These are phyloP conservation scores for Geopemphigus sp. DNA, from an alignment of 1,140 invertebrate species.

Conservation along the genomic window DNA sequence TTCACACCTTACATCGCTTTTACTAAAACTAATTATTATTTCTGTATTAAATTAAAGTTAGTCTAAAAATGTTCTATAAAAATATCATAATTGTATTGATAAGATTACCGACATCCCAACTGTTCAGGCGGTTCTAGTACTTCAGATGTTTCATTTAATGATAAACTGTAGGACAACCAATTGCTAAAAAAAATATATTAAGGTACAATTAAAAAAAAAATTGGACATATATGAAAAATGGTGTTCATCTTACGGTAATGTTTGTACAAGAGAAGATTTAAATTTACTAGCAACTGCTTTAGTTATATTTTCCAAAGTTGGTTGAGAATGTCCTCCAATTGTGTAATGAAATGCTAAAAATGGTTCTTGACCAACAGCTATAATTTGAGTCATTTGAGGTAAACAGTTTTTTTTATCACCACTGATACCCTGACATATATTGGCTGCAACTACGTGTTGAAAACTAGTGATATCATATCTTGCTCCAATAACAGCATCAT, in stretches of 20 bases:
- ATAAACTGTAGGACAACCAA: slow-evolving; percentile 31
- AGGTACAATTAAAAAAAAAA: neutral
- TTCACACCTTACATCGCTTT: slow-evolving; percentile 77
- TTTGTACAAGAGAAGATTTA: slow-evolving; percentile 69
- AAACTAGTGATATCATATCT: slow-evolving; percentile 74
- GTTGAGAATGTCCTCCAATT: slow-evolving; percentile 76
- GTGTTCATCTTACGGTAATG: slow-evolving; percentile 68
- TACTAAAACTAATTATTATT: slow-evolving; percentile 65
- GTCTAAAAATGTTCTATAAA: neutral
- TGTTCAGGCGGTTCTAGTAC: slow-evolving; percentile 32
- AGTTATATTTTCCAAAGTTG: slow-evolving; percentile 78
- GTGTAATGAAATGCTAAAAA: slow-evolving; percentile 87
- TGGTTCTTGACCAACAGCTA: slow-evolving; percentile 78
- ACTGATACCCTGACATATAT: slow-evolving; percentile 74
- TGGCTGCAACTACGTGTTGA: slow-evolving; percentile 81
- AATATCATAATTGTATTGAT: slow-evolving; percentile 53
- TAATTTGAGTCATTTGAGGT: slow-evolving; percentile 72
- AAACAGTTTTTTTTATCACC: slow-evolving; percentile 65
- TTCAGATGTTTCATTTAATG: slow-evolving; percentile 8
- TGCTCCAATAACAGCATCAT: slow-evolving; percentile 77
- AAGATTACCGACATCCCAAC: slow-evolving; percentile 34
- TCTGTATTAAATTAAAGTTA: neutral
- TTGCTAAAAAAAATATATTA: neutral
- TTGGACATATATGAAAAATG: neutral
- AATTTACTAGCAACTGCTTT: slow-evolving; percentile 85